Evolutionary conservation across 2,113 vertebrate species (phyloP).

Genomic region (Butastur rufipennis): DNA sequence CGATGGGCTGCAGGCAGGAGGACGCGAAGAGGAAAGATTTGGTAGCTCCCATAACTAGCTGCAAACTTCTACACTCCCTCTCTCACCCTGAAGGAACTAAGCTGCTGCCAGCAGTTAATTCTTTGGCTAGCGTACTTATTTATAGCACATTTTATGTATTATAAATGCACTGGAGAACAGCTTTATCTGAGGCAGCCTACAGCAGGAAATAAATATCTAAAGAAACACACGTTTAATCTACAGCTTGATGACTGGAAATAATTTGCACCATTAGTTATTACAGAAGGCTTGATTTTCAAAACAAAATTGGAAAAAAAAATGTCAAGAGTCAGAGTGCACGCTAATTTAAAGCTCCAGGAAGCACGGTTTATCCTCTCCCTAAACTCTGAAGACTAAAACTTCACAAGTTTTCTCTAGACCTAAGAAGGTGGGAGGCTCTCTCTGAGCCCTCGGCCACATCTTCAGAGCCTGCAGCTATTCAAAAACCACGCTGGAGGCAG

Average conservation of each 20-base stretch:
- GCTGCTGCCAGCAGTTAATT: slow-evolving; percentile 29
- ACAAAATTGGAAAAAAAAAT: neutral
- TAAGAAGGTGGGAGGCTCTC: neutral
- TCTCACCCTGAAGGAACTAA: neutral
- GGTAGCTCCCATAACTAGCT: neutral
- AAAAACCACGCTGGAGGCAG: neutral
- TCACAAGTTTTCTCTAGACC: neutral
- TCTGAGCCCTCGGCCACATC: neutral
- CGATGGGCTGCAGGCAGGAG: neutral
- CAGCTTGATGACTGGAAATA: neutral
- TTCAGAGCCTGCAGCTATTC: neutral
- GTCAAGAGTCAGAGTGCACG: neutral
- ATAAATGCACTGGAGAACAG: neutral
- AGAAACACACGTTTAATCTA: neutral
- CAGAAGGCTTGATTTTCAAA: neutral
- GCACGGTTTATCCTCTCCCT: neutral
- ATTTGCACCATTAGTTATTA: neutral
- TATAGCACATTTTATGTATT: slow-evolving; percentile 9
- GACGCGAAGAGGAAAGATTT: neutral
- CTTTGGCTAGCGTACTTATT: neutral
- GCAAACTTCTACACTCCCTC: neutral
- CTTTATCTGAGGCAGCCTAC: neutral
- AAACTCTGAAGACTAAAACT: neutral
- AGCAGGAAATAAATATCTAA: neutral
- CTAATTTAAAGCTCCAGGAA: neutral